Base-by-base conservation (phyloP, 2,797 vertebrate genomes). In the Aphelocoma californica region DNA sequence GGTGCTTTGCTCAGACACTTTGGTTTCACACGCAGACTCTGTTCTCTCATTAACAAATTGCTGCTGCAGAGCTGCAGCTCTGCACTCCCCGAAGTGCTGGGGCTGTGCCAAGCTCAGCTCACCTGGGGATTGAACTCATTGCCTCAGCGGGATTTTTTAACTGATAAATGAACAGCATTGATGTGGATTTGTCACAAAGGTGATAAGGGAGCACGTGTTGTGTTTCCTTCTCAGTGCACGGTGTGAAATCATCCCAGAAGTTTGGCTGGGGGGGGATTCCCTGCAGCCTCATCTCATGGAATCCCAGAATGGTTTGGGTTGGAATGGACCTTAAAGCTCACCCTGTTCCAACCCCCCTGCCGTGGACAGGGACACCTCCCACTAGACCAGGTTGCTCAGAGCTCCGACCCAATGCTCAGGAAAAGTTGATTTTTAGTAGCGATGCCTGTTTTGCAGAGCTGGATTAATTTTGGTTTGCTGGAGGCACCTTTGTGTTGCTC, bases 131-230 rank as follows among this genome's bases (percentile, higher is more conserved):
- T 23, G 12, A 15, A 7, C 14, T 75, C 0, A 14, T 8, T 61
- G 51, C 26, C 53, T 42, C n/a, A 32, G 74, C 13, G 66, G 44
- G n/a, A 1, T 8, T 86, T 75, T 75, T 75, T 67, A 47, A 25
- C 6, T 60, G 61, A 45, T 31, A 53, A 80, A 31, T 14, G 12
- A 61, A 10, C 26, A 12, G 48, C 2, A 0, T 25, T 62, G 51
- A 14, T 26, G 21, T 69, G 73, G 40, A 6, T 95, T 90, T 79
- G 60, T 85, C 48, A 15, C 3, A 45, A 10, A 60, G n/a, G 29
- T 17, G 34, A 40, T 18, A 28, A 47, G 21, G 36, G 31, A 50
- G 4, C 6, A 7, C 0, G 0, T 17, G 16, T 5, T 57, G 32
- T 23, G 36, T 65, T 95, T 78, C 32, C 9, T 71, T n/a, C 61